These are phyloP conservation scores for Macaca fascicularis DNA, from an alignment of 2,113 vertebrate genomes.

Conservation along the genomic window DNA sequence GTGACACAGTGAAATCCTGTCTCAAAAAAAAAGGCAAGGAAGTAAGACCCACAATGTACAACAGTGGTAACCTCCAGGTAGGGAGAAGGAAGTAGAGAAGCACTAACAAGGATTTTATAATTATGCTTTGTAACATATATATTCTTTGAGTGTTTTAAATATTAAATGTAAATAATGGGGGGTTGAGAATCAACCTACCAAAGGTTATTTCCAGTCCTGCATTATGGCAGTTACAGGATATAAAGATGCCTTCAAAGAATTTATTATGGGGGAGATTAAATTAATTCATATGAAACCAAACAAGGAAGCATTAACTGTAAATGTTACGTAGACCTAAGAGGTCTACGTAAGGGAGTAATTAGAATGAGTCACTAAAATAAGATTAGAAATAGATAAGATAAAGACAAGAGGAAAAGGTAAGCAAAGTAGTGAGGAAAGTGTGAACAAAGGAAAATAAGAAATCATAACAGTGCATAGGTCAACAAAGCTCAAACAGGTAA, in stretches of 20 bases:
- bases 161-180: neutral
- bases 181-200: neutral
- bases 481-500: neutral
- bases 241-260: neutral
- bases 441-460: neutral
- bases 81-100: neutral
- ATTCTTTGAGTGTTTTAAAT: neutral
- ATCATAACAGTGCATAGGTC: neutral
- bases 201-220: neutral
- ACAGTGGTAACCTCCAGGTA: neutral
- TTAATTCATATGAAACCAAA: constrained; percentile 18
- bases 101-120: neutral
- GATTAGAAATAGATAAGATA: neutral
- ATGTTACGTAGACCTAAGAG: neutral
- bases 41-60: constrained; percentile 5
- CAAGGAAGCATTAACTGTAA: neutral
- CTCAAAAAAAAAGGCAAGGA: neutral
- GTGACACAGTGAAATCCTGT: too few species aligned
- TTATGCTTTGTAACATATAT: constrained; percentile 11
- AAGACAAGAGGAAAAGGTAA: neutral
- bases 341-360: neutral
- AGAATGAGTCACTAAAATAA: neutral
- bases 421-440: neutral
- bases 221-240: neutral
- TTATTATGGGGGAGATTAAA: neutral